phyloP scores from a whole-genome alignment of 2,888 invertebrate species.

The Oxystoma pomonae region DNA sequence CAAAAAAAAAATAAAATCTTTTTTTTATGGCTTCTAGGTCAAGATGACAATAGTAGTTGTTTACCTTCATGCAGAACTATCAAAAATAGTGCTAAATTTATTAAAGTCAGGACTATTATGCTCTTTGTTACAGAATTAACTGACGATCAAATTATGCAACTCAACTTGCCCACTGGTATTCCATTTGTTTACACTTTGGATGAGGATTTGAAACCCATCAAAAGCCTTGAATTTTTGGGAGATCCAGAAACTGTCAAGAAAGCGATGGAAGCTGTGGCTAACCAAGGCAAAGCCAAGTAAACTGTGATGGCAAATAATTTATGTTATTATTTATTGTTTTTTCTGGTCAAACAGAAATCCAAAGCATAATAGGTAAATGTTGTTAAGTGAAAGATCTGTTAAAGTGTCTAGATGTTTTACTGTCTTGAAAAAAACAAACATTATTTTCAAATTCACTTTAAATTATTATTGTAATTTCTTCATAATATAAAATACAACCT shows the following conservation, averaged over 20 bases:
- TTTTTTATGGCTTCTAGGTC: no score
- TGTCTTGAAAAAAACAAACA: neutral
- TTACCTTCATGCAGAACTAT: no score
- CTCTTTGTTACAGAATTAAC: conserved; percentile 54
- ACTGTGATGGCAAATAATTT: conserved; percentile 1
- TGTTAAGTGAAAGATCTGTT: neutral
- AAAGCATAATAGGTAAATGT: neutral
- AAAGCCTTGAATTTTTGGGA: conserved; percentile 70
- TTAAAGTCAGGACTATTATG: conserved; percentile 14
- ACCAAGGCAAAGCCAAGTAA: conserved; percentile 72
- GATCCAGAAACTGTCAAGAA: conserved; percentile 74
- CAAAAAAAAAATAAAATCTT: no score
- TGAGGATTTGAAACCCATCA: conserved; percentile 63
- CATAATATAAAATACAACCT: neutral
- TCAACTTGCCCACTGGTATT: conserved; percentile 77
- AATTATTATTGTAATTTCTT: neutral
- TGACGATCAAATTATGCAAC: conserved; percentile 67
- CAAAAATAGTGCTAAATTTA: no score
- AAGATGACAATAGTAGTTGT: no score
- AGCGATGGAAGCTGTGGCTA: conserved; percentile 74
- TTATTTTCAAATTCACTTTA: neutral
- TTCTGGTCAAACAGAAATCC: neutral
- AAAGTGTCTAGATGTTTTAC: neutral
- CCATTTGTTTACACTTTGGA: conserved; percentile 77
- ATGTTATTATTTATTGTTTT: neutral